Base-by-base conservation (phyloP, 2,797 vertebrate genomes). In the Lophotriccus pileatus region DNA sequence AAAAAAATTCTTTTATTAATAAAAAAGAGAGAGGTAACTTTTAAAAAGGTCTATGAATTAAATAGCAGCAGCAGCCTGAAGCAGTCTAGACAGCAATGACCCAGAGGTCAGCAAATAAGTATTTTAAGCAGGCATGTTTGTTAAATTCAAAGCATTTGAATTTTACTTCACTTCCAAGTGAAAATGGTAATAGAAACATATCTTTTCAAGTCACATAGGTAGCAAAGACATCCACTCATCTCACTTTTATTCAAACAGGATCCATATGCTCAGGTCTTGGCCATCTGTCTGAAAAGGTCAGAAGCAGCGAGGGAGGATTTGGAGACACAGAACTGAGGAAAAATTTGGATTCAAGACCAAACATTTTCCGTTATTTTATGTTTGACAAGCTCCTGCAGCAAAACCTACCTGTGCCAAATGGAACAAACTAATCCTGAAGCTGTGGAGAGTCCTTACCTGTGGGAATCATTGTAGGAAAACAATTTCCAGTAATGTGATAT, bases 131-230 rank as follows among this genome's bases (percentile, higher is more conserved):
- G 30, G 21, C 17, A 34, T 89, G 49, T 93, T 95, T 90, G 20
- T 81, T 86, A 76, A 81, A 87, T 81, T 93, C 63, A 91, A 92
- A 93, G 32, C 8, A 62, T 85, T 93, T 77, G 30, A 89, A 84
- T 77, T 90, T 93, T 63, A 60, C 25, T 87, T 91, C 24, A 63
- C 41, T 89, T 94, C 30, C 56, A 80, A 76, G 52, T 59, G 37
- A 77, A 94, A 81, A 47, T 60, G 37, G n/a, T 76, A 87, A 79
- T 49, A 87, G 47, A 52, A 52, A 43, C 14, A 20, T 60, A 85
- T 39, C 30, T 39, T 94, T 86, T 89, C 27, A 67, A 47, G 59
- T 82, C 67, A 73, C 41, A 70, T 21, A 86, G n/a, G 23, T n/a
- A 76, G 55, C 24, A 77, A 70, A 89, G 39, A 41, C 25, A 37